Evolutionary conservation across 2,797 vertebrate genomes (phyloP).

Genomic region (Rhinatrema bivittatum): DNA sequence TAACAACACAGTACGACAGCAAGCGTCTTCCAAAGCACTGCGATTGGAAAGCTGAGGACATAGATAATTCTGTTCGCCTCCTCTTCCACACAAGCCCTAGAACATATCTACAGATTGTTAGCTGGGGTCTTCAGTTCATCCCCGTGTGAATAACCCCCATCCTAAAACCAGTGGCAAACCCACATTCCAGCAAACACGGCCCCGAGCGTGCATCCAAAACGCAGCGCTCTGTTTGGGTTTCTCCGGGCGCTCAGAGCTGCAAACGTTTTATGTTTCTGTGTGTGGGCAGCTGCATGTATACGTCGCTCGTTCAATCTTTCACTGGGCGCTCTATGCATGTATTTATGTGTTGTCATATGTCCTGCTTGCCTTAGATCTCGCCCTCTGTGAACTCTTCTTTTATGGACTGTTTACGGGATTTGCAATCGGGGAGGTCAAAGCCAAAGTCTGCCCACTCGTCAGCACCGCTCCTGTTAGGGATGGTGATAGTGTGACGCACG

Average conservation of each 20-base stretch:
- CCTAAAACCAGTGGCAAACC: not conserved
- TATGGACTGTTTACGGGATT: constrained; percentile 81
- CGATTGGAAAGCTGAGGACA: not conserved
- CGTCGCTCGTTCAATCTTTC: too few relatives aligned
- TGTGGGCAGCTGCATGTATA: too few relatives aligned
- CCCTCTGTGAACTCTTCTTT: constrained; percentile 91
- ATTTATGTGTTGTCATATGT: too few relatives aligned
- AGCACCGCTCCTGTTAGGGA: constrained; percentile 74
- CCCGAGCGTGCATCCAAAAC: too few relatives aligned
- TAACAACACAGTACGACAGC: fast-evolving
- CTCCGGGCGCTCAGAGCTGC: not conserved
- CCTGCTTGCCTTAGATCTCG: constrained; percentile 80
- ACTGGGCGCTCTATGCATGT: too few relatives aligned
- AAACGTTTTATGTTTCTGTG: too few relatives aligned
- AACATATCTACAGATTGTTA: fast-evolving
- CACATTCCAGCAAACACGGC: fast-evolving
- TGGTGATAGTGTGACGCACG: constrained; percentile 96
- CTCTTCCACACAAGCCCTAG: not conserved
- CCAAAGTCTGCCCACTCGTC: constrained; percentile 97
- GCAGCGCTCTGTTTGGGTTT: not conserved
- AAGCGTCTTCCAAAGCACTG: not conserved
- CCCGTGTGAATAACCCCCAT: not conserved
- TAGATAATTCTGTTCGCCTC: not conserved
- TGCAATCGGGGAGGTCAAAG: constrained; percentile 96
- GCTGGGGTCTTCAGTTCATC: fast-evolving